phyloP scores from a whole-genome alignment of 2,113 vertebrate genomes.

The Balaeniceps rex region DNA sequence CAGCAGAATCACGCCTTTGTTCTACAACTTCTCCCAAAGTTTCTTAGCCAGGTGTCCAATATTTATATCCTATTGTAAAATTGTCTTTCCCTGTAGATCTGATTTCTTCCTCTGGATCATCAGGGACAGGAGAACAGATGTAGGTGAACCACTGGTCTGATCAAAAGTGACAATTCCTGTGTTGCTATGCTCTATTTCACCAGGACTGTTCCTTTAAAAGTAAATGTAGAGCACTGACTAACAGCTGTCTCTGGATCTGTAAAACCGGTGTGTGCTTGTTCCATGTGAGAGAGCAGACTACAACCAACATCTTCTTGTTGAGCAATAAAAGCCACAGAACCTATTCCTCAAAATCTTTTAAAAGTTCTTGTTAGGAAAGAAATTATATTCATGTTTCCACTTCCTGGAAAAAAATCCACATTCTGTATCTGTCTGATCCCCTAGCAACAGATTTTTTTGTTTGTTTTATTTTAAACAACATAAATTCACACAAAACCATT shows the following conservation, averaged over 20 bases:
- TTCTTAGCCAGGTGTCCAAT: not conserved
- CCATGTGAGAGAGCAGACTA: not conserved
- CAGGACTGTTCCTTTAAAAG: not conserved
- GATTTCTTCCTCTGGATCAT: not conserved
- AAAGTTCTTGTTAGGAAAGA: not conserved
- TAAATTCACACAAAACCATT: not conserved
- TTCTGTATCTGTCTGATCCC: not conserved
- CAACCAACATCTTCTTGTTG: not conserved
- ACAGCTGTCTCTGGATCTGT: not conserved
- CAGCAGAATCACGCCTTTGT: not conserved
- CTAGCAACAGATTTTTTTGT: not conserved
- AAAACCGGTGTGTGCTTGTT: slow-evolving; percentile 3
- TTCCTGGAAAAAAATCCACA: not conserved
- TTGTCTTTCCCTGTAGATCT: not conserved
- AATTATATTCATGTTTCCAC: not conserved
- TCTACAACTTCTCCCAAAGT: not conserved
- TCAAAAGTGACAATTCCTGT: slow-evolving; percentile 16
- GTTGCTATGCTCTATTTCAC: slow-evolving; percentile 33
- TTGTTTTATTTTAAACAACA: not conserved
- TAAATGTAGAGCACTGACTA: not conserved
- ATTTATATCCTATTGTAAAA: not conserved
- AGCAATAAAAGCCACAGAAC: not conserved
- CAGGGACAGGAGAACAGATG: not conserved
- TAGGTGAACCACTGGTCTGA: not conserved
- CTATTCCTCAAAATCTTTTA: not conserved